phyloP scores from a whole-genome alignment of 2,797 vertebrate species.

The Naso thynnoides region DNA sequence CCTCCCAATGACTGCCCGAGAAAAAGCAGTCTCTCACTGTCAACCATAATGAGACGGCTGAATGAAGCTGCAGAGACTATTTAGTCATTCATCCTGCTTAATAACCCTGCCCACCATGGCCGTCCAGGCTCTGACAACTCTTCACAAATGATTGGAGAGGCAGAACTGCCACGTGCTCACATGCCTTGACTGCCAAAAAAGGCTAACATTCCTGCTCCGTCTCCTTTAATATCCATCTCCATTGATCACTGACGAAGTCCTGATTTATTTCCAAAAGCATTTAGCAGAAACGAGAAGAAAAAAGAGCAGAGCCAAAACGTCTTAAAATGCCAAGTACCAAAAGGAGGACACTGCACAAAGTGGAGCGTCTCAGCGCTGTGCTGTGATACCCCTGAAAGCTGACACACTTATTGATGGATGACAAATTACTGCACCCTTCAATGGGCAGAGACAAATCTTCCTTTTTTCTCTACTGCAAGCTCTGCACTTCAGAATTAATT shows the following conservation, averaged over 20 bases:
- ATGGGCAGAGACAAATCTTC: constrained; percentile 9
- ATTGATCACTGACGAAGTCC: constrained; percentile 77
- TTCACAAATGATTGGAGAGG: constrained; percentile 81
- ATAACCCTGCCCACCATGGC: constrained; percentile 79
- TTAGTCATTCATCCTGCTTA: constrained; percentile 86
- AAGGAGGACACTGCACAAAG: constrained; percentile 38
- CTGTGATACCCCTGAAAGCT: constrained; percentile 26
- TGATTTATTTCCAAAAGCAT: constrained; percentile 78
- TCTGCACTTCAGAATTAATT: constrained; percentile 7
- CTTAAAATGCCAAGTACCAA: constrained; percentile 45
- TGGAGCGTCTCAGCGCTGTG: constrained; percentile 26
- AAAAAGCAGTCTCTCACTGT: constrained; percentile 69
- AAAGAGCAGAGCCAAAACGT: constrained; percentile 60
- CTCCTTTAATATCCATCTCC: constrained; percentile 77
- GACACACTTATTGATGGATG: constrained; percentile 49
- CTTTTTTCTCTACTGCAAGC: not conserved
- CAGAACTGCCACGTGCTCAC: constrained; percentile 61
- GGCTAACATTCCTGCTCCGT: constrained; percentile 66
- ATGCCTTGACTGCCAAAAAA: constrained; percentile 75
- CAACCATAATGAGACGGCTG: constrained; percentile 81
- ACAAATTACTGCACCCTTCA: constrained; percentile 15
- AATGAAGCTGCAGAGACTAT: constrained; percentile 76
- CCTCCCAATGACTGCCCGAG: constrained; percentile 67
- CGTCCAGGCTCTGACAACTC: constrained; percentile 70
- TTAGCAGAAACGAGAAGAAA: constrained; percentile 69